Evolutionary conservation across 2,888 invertebrate genomes (phyloP).

Genomic region (Xestobium rufovillosum): DNA sequence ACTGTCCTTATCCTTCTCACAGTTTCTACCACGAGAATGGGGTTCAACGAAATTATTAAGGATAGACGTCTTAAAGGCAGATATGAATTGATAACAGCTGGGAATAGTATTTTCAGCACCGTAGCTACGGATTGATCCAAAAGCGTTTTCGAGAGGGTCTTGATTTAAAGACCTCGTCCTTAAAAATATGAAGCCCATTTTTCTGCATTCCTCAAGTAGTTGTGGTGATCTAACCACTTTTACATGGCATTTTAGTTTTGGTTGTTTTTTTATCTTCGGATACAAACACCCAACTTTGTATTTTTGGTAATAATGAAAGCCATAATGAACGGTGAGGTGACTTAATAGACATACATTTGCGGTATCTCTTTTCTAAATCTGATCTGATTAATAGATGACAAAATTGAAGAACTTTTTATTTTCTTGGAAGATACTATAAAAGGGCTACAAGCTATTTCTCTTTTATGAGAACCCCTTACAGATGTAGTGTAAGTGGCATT

Average conservation of each 20-base stretch:
- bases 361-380: no score
- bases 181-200: slow-evolving; percentile 9
- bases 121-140: slow-evolving; percentile 5
- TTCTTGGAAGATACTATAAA: no score
- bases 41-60: slow-evolving; percentile 6
- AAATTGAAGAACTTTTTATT: no score
- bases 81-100: slow-evolving; percentile 8
- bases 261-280: background rate
- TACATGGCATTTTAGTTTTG: slow-evolving; percentile 8
- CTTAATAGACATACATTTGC: no score
- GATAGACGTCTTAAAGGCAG: slow-evolving; percentile 10
- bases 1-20: slow-evolving; percentile 6
- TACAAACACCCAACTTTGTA: slow-evolving; percentile 8
- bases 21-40: slow-evolving; percentile 6
- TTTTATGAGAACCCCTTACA: no score
- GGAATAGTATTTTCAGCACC: slow-evolving; percentile 9
- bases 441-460: no score
- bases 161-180: slow-evolving; percentile 7
- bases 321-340: no score
- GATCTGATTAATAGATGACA: no score
- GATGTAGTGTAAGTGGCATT: no score
- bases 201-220: slow-evolving; percentile 6
- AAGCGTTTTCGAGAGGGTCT: slow-evolving; percentile 10
- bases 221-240: slow-evolving; percentile 8
- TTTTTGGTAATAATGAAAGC: no score